Evolutionary conservation across 1,140 invertebrate genomes (phyloP), one percentile per base, ranked within the genome.

Genomic region (Spodoptera litura): DNA sequence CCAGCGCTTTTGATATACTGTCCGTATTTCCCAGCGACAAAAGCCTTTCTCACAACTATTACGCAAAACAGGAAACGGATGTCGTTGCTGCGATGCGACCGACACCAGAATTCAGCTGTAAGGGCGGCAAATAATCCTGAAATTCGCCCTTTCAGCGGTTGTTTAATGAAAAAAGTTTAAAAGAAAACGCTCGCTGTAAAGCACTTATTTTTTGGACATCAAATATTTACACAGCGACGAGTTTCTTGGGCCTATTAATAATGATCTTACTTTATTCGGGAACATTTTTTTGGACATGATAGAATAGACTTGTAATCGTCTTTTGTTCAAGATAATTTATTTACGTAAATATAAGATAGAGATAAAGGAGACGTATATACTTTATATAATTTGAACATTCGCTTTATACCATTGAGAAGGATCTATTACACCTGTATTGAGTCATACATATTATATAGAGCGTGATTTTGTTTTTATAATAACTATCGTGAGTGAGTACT

Each of bases 11-110:
- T 55, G 61, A 56, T 49, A 44, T 44, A 49, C 31, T 20, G 12
- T 27, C 52, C 62, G 6, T 35, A 55, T 53, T 62, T 62, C 59
- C 35, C 13, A 13, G 31, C 51, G 25, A 55, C 74, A 78, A 70
- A 78, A 82, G 79, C 52, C 38, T 84, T 78, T 82, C 81, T 81
- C 62, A 79, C 74, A 82, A 81, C 80, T 84, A 84, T 84, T 84
- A 80, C 62, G 27, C 51, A 61, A 76, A 68, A 78, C 80, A 59
- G 71, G 75, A 81, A 81, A 64, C 80, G 78, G 78, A 79, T 59
- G 78, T 78, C 74, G 74, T 77, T 68, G 38, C 10, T 13, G 62
- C 56, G 51, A 58, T 77, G 61, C 62, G 44, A 20, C 62, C 68
- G 71, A 79, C 66, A 59, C 77, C 53, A 59, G 44, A 38, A 38